Conservation (phyloP, 2,113 vertebrate genomes). For the Pedionomus torquatus region DNA sequence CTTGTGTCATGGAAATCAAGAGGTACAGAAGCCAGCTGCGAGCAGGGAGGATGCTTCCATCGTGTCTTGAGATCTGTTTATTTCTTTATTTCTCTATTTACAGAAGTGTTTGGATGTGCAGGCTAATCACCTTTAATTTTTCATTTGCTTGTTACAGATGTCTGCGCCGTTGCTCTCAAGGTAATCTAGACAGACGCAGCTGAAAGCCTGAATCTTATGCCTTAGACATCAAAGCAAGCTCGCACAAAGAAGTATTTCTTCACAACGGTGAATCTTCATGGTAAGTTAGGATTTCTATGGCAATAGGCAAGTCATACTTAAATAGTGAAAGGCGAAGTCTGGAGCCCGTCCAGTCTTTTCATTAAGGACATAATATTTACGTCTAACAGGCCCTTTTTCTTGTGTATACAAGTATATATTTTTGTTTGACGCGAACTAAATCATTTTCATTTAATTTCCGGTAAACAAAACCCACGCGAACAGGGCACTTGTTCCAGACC, state of each 20-base stretch:
- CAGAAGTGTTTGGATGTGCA: conserved; percentile 65
- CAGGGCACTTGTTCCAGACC: conserved; percentile 82
- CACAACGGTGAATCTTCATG: conserved; percentile 99
- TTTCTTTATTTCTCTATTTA: conserved; percentile 65
- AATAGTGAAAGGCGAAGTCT: conserved; percentile 93
- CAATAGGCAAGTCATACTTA: conserved; percentile 97
- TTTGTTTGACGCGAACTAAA: conserved; percentile 81
- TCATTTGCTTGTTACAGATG: conserved; percentile 89
- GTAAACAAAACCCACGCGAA: conserved; percentile 87
- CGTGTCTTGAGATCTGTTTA: conserved; percentile 42
- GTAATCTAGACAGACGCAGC: conserved; percentile 88
- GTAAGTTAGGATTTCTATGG: conserved; percentile 99
- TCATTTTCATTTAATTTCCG: conserved; percentile 86
- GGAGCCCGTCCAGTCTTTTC: conserved; percentile 89
- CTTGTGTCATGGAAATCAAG: not conserved
- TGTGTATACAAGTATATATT: conserved; percentile 83
- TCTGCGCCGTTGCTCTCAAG: conserved; percentile 84
- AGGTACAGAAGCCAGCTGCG: not conserved
- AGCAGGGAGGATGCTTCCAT: conserved; percentile 1
- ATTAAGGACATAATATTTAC: conserved; percentile 97
- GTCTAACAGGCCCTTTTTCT: conserved; percentile 82
- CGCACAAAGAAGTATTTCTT: conserved; percentile 96
- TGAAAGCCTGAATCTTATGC: conserved; percentile 90
- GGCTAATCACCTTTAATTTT: conserved; percentile 86
- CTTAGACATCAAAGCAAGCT: conserved; percentile 95